phyloP scores from a whole-genome alignment of 2,888 invertebrate species.

The Drosophila maculinotata region DNA sequence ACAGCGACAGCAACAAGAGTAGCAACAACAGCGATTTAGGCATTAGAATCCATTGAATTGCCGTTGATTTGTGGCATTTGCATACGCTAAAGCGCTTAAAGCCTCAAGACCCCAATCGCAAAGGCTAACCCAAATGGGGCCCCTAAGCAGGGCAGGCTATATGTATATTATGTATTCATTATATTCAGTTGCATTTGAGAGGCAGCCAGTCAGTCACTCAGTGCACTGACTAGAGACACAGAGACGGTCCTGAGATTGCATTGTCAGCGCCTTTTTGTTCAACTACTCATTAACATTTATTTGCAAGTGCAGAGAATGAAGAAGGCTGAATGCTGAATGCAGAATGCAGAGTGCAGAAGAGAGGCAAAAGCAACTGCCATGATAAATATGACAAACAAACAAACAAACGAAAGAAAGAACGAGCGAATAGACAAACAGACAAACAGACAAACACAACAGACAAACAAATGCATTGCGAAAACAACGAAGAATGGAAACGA shows the following conservation, averaged over 20 bases:
- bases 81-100: constrained; percentile 45
- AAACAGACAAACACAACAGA: constrained; percentile 49
- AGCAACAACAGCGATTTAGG: constrained; percentile 72
- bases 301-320: constrained; percentile 76
- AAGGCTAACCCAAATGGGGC: constrained; percentile 20
- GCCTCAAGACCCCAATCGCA: constrained; percentile 44
- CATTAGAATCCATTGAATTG: constrained; percentile 75
- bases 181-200: constrained; percentile 56
- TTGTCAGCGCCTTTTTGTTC: constrained; percentile 73
- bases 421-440: constrained; percentile 31
- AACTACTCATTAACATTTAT: constrained; percentile 81
- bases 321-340: constrained; percentile 29
- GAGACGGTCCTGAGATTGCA: constrained; percentile 57
- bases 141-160: constrained; percentile 2
- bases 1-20: constrained; percentile 27
- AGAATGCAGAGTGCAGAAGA: constrained; percentile 44
- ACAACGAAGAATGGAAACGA: constrained; percentile 28
- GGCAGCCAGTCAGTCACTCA: constrained; percentile 39
- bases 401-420: constrained; percentile 21
- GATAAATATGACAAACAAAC: constrained; percentile 78
- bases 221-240: constrained; percentile 19
- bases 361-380: constrained; percentile 74
- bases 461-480: constrained; percentile 73
- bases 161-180: constrained; percentile 53
- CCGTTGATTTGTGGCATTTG: constrained; percentile 71